These are phyloP conservation scores for Chaetodon auriga DNA, from an alignment of 2,113 vertebrate species.

Conservation along the genomic window DNA sequence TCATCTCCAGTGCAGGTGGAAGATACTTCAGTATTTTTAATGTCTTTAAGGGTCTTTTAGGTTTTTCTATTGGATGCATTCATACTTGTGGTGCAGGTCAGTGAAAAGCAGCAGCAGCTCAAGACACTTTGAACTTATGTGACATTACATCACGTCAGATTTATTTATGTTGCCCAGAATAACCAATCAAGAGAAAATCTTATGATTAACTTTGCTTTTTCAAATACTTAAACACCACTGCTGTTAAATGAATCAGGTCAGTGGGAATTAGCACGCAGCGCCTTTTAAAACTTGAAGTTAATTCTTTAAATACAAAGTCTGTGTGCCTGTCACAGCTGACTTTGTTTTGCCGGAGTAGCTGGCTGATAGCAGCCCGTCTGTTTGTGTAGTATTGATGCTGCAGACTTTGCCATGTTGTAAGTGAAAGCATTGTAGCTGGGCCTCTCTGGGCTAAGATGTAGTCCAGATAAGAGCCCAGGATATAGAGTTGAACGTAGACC, in stretches of 20 bases:
- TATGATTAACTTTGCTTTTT: too few relatives aligned
- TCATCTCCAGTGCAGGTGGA: not conserved
- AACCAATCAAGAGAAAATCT: not conserved
- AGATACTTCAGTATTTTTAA: not conserved
- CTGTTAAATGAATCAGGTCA: not conserved
- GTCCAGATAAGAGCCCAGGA: slow-evolving; percentile 52
- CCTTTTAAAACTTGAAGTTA: not conserved
- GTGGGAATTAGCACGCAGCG: too few relatives aligned
- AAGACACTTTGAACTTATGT: not conserved
- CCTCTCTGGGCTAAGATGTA: slow-evolving; percentile 54
- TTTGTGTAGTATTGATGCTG: slow-evolving; percentile 37
- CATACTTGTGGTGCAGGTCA: not conserved
- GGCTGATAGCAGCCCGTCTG: not conserved
- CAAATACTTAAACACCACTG: not conserved
- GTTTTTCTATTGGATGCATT: not conserved
- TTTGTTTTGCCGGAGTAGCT: not conserved
- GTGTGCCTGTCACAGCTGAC: not conserved
- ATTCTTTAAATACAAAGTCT: not conserved
- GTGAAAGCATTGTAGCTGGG: slow-evolving; percentile 44
- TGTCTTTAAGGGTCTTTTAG: too few relatives aligned
- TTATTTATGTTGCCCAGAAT: too few relatives aligned
- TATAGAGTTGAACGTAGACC: slow-evolving; percentile 38
- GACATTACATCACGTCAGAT: not conserved
- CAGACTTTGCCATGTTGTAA: slow-evolving; percentile 14
- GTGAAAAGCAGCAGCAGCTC: not conserved